Base-by-base conservation (phyloP, 2,888 invertebrate genomes). In the Spilarctia lutea region DNA sequence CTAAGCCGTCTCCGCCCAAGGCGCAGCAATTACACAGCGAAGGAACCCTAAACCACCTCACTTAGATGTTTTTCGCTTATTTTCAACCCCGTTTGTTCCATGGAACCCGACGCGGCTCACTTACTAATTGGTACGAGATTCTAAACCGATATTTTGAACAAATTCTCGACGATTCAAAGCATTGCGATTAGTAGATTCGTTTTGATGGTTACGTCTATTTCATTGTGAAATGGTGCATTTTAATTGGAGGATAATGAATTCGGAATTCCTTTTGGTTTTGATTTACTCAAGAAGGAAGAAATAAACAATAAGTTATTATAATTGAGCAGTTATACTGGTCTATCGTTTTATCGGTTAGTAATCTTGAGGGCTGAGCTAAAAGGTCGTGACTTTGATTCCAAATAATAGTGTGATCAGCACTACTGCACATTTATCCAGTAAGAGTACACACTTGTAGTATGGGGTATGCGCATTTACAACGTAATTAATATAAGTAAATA, bases 51-150 rank as follows among this genome's bases (percentile, higher is more conserved):
- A 93, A 92, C 94, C 91, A 82, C 65, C 75, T 85, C 84, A 90
- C 90, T 91, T 91, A 91, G 91, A 92, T 91, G 92, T 93, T 93
- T 93, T 94, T 94, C 93, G 87, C 87, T 92, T 92, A 92, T 93
- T 91, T 92, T 76, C 80, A 76, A 87, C 81, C 85, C 86, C 90
- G 88, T 87, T 89, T 92, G 89, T 88, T 85, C 89, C 78, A 82
- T 84, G 90, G 89, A 93, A 94, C 86, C 89, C 87, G 91, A 91
- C 86, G 83, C 87, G 87, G 88, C 90, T 94, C 91, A 80, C 89
- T 93, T 93, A 93, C 94, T 94, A 94, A 94, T 94, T 94, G 94
- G 92, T 93, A 90, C 88, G 86, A 85, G 83, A 88, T 87, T 87
- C 90, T 89, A 87, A 86, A 85, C 81, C 80, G 85, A 85, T 86